Evolutionary conservation across 2,797 vertebrate species (phyloP).

Genomic region (Tokudaia muenninki): DNA sequence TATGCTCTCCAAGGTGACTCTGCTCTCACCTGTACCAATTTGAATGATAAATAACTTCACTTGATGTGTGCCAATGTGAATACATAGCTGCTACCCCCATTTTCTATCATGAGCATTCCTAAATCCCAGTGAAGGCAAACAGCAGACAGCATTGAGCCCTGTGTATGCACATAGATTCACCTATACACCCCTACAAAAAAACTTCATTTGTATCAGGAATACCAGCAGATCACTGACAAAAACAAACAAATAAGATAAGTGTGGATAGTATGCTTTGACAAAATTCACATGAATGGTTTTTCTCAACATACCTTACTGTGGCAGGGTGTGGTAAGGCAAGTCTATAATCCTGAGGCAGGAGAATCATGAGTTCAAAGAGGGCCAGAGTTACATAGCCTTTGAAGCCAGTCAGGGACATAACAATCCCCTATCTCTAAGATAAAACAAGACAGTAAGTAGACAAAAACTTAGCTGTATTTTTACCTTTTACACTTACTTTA

Average conservation of each 20-base stretch:
- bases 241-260: background rate
- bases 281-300: too few relatives aligned
- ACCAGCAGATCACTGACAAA: background rate
- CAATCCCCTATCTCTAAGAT: background rate
- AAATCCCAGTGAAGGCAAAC: background rate
- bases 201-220: background rate
- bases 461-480: too few relatives aligned
- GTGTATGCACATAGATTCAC: too few relatives aligned
- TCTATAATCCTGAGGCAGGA: background rate
- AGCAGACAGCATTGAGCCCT: background rate
- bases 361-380: background rate
- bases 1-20: background rate
- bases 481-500: background rate
- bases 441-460: background rate
- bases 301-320: background rate
- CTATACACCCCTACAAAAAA: background rate
- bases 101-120: background rate
- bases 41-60: background rate
- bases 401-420: background rate
- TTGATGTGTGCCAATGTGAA: background rate
- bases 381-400: background rate
- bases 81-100: background rate
- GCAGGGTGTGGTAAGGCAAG: background rate
- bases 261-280: background rate
- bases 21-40: too few relatives aligned